These are phyloP conservation scores for Syngnathus acus DNA, from an alignment of 2,797 vertebrate species.

Conservation along the genomic window DNA sequence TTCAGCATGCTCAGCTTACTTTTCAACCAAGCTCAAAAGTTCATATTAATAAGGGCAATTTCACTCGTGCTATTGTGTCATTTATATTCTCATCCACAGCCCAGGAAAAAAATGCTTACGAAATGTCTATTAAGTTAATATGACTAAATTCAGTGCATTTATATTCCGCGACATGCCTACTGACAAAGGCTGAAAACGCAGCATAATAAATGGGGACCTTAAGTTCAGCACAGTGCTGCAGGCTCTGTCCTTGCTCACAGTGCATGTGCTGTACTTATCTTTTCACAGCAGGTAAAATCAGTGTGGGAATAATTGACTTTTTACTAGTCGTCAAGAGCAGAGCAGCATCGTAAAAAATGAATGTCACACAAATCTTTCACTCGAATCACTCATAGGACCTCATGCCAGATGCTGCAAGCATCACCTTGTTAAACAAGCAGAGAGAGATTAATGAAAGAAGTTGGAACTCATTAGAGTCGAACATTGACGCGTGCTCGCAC, in stretches of 20 bases:
- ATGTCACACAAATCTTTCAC: conserved; percentile 24
- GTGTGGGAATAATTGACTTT: conserved; percentile 27
- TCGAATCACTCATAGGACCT: conserved; percentile 13
- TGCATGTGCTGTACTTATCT: conserved; percentile 6
- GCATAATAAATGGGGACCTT: not conserved
- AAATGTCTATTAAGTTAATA: not conserved
- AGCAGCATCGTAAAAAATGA: conserved; percentile 37
- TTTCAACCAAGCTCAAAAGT: not conserved
- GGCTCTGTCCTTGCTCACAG: conserved; percentile 12
- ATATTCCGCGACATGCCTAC: not conserved
- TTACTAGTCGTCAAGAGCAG: conserved; percentile 17
- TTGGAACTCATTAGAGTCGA: conserved; percentile 44
- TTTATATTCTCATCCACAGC: not conserved
- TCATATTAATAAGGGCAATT: not conserved
- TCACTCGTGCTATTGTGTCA: not conserved
- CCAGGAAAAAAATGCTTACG: not conserved
- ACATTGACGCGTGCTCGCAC: conserved; percentile 42
- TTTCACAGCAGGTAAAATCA: conserved; percentile 22
- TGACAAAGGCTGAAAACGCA: not conserved
- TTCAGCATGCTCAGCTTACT: not conserved
- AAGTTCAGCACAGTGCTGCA: not conserved
- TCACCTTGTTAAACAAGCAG: conserved; percentile 45
- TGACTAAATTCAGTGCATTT: not conserved
- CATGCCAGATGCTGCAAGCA: conserved; percentile 23
- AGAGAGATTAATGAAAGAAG: conserved; percentile 51